phyloP scores from a whole-genome alignment of 1,140 invertebrate genomes.

The Thalassaphorura encarpata region DNA sequence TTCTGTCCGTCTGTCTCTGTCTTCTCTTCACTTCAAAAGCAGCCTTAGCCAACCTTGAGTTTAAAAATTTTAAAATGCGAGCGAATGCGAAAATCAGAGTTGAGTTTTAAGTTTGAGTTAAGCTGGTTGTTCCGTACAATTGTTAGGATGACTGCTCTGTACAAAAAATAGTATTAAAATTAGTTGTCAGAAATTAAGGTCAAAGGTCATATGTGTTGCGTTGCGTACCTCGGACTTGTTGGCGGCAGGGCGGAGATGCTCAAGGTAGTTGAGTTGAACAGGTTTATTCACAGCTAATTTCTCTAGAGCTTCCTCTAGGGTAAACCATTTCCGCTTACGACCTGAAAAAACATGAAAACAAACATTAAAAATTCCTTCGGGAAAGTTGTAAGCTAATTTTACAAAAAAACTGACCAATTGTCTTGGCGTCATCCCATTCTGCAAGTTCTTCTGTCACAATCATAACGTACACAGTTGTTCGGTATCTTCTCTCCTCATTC shows the following conservation, averaged over 20 bases:
- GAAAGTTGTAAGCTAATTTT: not conserved
- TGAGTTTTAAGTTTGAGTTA: too few relatives aligned
- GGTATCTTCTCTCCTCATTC: constrained; percentile 83
- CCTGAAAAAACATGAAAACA: constrained; percentile 43
- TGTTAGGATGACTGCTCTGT: too few relatives aligned
- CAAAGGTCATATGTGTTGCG: too few relatives aligned
- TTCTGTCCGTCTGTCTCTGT: too few relatives aligned
- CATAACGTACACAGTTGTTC: constrained; percentile 87
- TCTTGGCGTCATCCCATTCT: constrained; percentile 86
- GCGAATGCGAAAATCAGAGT: too few relatives aligned
- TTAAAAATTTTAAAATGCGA: too few relatives aligned
- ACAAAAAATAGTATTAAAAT: too few relatives aligned
- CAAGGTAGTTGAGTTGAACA: constrained; percentile 72
- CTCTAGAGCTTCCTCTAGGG: constrained; percentile 72
- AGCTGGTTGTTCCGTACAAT: too few relatives aligned
- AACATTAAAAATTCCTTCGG: not conserved
- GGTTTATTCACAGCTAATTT: constrained; percentile 81
- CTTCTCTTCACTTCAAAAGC: too few relatives aligned
- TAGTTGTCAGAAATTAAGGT: too few relatives aligned
- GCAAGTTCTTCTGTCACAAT: constrained; percentile 79
- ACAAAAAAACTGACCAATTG: constrained; percentile 46
- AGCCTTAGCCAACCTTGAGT: too few relatives aligned
- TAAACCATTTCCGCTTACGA: constrained; percentile 83
- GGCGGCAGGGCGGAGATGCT: constrained; percentile 36
- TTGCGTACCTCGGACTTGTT: too few relatives aligned